Conservation (phyloP, 2,113 vertebrate species). For the Megaleporinus macrocephalus region DNA sequence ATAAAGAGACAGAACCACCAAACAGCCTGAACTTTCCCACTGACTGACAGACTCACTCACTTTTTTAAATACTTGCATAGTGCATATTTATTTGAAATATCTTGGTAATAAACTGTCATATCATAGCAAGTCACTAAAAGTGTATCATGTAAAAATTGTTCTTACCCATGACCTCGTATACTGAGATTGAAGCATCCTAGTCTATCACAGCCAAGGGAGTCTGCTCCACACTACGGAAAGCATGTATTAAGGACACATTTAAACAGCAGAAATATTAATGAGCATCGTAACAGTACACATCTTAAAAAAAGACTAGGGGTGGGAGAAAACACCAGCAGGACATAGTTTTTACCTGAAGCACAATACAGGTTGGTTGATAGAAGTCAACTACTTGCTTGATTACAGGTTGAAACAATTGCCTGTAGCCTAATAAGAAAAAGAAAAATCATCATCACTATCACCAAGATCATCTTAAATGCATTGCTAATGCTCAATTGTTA, state of each 20-base stretch:
- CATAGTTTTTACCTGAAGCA: constrained; percentile 84
- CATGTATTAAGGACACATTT: not conserved
- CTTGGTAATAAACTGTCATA: no score
- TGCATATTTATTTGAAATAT: no score
- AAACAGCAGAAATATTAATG: not conserved
- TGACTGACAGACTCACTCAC: no score
- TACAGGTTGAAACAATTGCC: constrained; percentile 96
- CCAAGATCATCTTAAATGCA: no score
- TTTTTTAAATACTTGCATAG: no score
- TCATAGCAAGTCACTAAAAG: not conserved
- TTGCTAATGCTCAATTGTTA: no score
- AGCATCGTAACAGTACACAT: not conserved
- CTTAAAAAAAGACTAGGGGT: not conserved
- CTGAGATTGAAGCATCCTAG: constrained; percentile 98
- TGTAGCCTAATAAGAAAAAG: constrained; percentile 84
- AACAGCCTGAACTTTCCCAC: no score
- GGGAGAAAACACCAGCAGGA: not conserved
- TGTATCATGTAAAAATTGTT: not conserved
- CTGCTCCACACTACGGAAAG: constrained; percentile 89
- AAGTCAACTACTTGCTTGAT: constrained; percentile 98
- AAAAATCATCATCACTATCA: not conserved
- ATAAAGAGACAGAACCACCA: no score
- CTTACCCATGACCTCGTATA: constrained; percentile 97
- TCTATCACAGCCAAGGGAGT: constrained; percentile 95
- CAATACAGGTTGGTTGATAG: constrained; percentile 98